phyloP scores from a whole-genome alignment of 2,113 vertebrate species.

The Nerophis lumbriciformis region DNA sequence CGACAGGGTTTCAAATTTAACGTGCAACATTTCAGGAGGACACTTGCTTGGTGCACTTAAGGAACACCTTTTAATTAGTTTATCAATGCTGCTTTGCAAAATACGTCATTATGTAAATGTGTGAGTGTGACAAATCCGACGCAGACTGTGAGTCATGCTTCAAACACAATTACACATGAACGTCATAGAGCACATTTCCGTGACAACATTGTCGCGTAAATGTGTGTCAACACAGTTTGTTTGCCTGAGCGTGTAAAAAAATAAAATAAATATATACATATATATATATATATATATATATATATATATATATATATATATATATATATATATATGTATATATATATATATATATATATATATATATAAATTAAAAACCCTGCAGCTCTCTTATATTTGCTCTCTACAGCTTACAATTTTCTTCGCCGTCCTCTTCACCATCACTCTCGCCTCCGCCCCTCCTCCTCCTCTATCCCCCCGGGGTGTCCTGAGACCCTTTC shows the following conservation, averaged over 20 bases:
- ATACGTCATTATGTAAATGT: neutral
- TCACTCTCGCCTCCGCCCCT: conserved; percentile 37
- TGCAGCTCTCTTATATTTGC: conserved; percentile 50
- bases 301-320: conserved; percentile 1
- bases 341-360: neutral
- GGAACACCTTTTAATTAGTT: neutral
- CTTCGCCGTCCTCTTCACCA: conserved; percentile 46
- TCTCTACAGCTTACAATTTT: conserved; percentile 54
- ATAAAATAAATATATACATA: neutral
- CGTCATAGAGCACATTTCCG: conserved; percentile 46
- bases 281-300: conserved; percentile 8
- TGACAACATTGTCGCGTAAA: conserved; percentile 49
- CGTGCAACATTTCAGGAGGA: too few relatives aligned
- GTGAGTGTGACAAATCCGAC: too few relatives aligned
- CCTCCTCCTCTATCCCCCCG: conserved; percentile 46
- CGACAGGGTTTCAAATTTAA: too few relatives aligned
- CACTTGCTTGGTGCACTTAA: neutral
- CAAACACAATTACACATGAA: conserved; percentile 40
- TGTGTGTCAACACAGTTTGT: conserved; percentile 56
- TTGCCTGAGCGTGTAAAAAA: conserved; percentile 31
- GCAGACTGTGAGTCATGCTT: conserved; percentile 3
- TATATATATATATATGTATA: conserved; percentile 8
- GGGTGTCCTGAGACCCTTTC: conserved; percentile 70
- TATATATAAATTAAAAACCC: conserved; percentile 28
- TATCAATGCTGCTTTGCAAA: neutral